These are phyloP conservation scores for Meloidogyne floridensis DNA, from an alignment of 1,140 invertebrate genomes.

Conservation along the genomic window DNA sequence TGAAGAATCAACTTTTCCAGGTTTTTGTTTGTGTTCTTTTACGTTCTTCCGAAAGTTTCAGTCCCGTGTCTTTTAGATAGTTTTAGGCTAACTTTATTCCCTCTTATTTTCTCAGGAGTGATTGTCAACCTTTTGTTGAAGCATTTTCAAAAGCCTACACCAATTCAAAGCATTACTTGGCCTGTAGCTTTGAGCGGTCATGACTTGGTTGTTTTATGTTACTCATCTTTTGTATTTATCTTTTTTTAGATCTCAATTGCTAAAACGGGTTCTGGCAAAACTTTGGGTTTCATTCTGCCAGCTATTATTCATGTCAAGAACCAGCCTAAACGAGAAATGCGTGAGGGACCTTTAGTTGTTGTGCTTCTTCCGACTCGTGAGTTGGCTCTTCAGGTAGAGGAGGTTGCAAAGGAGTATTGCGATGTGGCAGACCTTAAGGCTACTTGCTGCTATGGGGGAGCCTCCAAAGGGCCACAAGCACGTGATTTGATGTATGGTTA, in stretches of 20 bases:
- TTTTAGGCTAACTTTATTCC: background rate
- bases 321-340: constrained; percentile 70
- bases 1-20: constrained; percentile 51
- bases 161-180: constrained; percentile 67
- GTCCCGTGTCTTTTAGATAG: too few relatives aligned
- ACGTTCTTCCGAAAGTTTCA: background rate
- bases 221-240: too few relatives aligned
- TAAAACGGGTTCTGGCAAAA: constrained; percentile 87
- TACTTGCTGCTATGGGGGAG: constrained; percentile 91
- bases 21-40: background rate
- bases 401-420: constrained; percentile 84
- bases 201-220: constrained; percentile 74
- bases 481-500: constrained; percentile 80
- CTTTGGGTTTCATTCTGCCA: constrained; percentile 71
- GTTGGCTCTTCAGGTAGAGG: constrained; percentile 83
- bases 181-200: constrained; percentile 68
- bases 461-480: constrained; percentile 84
- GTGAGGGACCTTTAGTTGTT: constrained; percentile 68
- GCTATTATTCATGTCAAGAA: constrained; percentile 88
- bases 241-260: constrained; percentile 78
- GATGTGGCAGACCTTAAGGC: constrained; percentile 79
- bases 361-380: constrained; percentile 91
- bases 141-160: constrained; percentile 64
- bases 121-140: constrained; percentile 40
- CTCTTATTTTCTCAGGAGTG: constrained; percentile 28